Percentiles rank a stretch among this genome's conserved stretches.
These are phyloP conservation scores for Spisula subtruncata DNA, from an alignment of 2,888 invertebrate genomes.

Conservation along the genomic window DNA sequence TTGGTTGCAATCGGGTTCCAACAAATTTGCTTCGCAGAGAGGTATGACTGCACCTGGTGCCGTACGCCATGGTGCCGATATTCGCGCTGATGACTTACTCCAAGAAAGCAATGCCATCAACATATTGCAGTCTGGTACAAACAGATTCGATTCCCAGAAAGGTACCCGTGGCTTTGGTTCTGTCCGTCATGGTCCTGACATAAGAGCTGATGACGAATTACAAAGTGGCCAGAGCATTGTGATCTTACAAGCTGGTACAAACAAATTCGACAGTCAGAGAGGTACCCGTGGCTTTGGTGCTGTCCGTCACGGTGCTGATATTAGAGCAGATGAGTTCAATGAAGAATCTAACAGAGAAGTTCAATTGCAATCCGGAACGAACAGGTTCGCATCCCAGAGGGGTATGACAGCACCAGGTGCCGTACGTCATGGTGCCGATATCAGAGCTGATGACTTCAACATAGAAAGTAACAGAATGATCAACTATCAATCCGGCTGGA, in stretches of 20 bases:
- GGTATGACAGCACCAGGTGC: slow-evolving; percentile 84
- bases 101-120: slow-evolving; percentile 83
- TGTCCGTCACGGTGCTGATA: slow-evolving; percentile 86
- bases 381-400: slow-evolving; percentile 86
- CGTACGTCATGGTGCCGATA: slow-evolving; percentile 86
- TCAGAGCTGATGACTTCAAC: slow-evolving; percentile 83
- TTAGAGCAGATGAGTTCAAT: slow-evolving; percentile 83
- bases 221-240: slow-evolving; percentile 83
- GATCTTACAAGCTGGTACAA: slow-evolving; percentile 86
- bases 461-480: slow-evolving; percentile 82
- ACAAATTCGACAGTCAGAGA: slow-evolving; percentile 85
- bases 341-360: slow-evolving; percentile 82
- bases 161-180: slow-evolving; percentile 84
- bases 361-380: slow-evolving; percentile 86
- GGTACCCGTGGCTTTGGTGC: slow-evolving; percentile 85
- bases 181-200: slow-evolving; percentile 86
- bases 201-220: slow-evolving; percentile 83
- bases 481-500: slow-evolving; percentile 85
- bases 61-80: slow-evolving; percentile 85
- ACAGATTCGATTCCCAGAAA: slow-evolving; percentile 85
- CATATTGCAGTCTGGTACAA: slow-evolving; percentile 86
- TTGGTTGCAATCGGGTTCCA: slow-evolving; percentile 86
- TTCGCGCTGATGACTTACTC: slow-evolving; percentile 83
- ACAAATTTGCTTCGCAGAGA: slow-evolving; percentile 85
- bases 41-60: slow-evolving; percentile 84